phyloP scores from a whole-genome alignment of 1,140 invertebrate species.

The Neodiprion virginianus region DNA sequence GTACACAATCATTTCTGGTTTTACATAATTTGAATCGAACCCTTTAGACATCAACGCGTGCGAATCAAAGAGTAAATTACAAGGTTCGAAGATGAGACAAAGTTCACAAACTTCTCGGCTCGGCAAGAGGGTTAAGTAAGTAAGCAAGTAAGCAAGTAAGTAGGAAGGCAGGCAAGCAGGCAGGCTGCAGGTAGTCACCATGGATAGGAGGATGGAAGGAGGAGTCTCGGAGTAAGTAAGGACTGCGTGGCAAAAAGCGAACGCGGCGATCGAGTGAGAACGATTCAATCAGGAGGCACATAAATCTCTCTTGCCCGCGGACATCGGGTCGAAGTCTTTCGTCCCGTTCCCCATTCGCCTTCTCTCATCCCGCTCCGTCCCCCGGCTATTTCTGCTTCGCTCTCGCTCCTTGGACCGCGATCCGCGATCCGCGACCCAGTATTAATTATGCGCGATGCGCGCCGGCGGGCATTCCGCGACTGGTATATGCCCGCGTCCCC shows the following conservation, averaged over 20 bases:
- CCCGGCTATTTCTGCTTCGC: conserved; percentile 26
- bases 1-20: no score
- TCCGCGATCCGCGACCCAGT: conserved; percentile 31
- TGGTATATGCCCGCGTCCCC: conserved; percentile 40
- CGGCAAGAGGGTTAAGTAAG: no score
- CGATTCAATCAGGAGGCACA: conserved; percentile 64
- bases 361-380: conserved; percentile 22
- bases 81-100: no score
- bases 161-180: no score
- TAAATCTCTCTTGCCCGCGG: conserved; percentile 59
- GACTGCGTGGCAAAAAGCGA: conserved; percentile 48
- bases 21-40: no score
- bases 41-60: no score
- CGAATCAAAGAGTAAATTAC: no score
- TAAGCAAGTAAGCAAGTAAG: no score
- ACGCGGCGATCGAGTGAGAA: conserved; percentile 61
- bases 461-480: conserved; percentile 56
- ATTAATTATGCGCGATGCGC: conserved; percentile 61
- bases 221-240: no score
- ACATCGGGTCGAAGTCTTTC: conserved; percentile 37
- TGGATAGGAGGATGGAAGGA: no score
- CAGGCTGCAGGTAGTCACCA: no score
- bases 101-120: no score
- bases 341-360: conserved; percentile 45
- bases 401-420: conserved; percentile 35